phyloP scores from a whole-genome alignment of 2,797 vertebrate genomes.

The Eospalax fontanierii region DNA sequence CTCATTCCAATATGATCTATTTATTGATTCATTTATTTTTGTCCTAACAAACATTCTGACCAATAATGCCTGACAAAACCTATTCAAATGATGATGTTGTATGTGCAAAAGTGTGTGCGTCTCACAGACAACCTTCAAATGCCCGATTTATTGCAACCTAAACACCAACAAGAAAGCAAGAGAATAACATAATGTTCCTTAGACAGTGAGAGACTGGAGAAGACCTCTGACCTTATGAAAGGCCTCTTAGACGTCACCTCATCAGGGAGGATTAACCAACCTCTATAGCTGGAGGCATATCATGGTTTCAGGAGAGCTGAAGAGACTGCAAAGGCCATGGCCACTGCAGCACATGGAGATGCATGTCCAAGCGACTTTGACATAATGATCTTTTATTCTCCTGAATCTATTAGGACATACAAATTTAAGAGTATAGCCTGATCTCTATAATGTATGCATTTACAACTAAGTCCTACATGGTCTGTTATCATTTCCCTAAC shows the following conservation, averaged over 20 bases:
- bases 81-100: slow-evolving; percentile 14
- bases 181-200: background rate
- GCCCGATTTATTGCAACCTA: background rate
- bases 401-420: background rate
- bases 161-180: background rate
- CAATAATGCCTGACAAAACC: slow-evolving; percentile 33
- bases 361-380: background rate
- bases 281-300: background rate
- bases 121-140: background rate
- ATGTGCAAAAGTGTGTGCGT: background rate
- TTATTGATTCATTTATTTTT: slow-evolving; percentile 41
- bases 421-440: background rate
- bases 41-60: slow-evolving; percentile 46
- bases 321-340: background rate
- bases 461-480: background rate
- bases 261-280: background rate
- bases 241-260: background rate
- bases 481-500: background rate
- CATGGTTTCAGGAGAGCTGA: background rate
- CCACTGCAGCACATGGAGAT: background rate
- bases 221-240: slow-evolving; percentile 33
- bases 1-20: slow-evolving; percentile 9
- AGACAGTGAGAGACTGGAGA: background rate
- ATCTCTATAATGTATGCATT: background rate
- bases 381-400: background rate